phyloP scores from a whole-genome alignment of 2,113 vertebrate genomes.

The Diphyllodes magnificus region DNA sequence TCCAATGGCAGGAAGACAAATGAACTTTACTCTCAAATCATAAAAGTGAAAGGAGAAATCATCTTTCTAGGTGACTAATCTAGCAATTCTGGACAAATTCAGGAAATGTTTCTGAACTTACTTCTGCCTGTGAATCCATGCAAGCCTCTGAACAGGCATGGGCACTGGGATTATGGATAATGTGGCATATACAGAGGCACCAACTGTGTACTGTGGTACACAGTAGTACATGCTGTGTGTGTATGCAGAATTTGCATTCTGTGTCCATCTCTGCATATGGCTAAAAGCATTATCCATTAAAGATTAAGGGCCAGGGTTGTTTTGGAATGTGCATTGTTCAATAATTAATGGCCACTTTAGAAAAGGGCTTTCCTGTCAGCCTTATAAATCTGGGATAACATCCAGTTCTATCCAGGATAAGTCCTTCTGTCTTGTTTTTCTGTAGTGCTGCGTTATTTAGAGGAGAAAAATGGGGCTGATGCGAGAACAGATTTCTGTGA shows the following conservation, averaged over 20 bases:
- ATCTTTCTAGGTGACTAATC: background rate
- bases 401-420: background rate
- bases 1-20: background rate
- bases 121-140: background rate
- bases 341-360: slow-evolving; percentile 15
- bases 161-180: background rate
- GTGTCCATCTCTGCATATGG: background rate
- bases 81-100: background rate
- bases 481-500: background rate
- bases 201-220: background rate
- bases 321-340: background rate
- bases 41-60: background rate
- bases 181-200: background rate
- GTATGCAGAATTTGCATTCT: background rate
- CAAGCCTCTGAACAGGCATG: background rate
- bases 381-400: background rate
- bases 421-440: background rate
- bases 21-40: background rate
- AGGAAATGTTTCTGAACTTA: background rate
- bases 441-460: background rate
- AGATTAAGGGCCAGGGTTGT: background rate
- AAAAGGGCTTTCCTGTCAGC: background rate
- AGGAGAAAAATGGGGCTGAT: background rate
- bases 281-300: background rate
- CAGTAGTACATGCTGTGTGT: background rate